phyloP scores from a whole-genome alignment of 2,113 vertebrate genomes.

The Mormoops blainvillei region DNA sequence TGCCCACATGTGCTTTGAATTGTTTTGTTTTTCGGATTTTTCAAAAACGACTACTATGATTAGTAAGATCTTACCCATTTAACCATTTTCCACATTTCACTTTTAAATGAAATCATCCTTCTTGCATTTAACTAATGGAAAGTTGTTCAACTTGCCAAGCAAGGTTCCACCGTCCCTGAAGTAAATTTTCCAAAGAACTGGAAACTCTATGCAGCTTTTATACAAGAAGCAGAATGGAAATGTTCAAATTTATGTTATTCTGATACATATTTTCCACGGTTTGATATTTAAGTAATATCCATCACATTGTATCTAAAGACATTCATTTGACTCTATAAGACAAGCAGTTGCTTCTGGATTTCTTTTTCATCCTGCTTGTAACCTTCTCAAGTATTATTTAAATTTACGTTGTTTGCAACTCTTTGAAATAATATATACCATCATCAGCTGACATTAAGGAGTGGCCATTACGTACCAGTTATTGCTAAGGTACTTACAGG shows the following conservation, averaged over 20 bases:
- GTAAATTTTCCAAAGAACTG: conserved; percentile 75
- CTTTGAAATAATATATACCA: neutral
- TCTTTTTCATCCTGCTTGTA: neutral
- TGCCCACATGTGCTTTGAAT: neutral
- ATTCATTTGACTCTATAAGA: neutral
- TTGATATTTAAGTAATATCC: conserved; percentile 23
- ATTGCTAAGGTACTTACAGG: neutral
- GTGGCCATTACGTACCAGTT: neutral
- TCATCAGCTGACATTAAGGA: neutral
- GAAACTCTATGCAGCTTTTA: conserved; percentile 65
- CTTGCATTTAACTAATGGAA: conserved; percentile 79
- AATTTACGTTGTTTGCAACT: neutral
- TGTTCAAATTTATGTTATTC: conserved; percentile 55
- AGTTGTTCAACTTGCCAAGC: conserved; percentile 77
- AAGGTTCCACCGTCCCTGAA: conserved; percentile 72
- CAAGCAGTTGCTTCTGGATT: neutral
- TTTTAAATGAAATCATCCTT: conserved; percentile 77
- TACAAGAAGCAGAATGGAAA: conserved; percentile 74
- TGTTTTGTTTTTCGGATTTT: conserved; percentile 3
- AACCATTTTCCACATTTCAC: conserved; percentile 76
- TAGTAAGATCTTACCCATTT: conserved; percentile 49
- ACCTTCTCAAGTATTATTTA: neutral
- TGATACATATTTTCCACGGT: conserved; percentile 68
- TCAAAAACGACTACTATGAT: neutral
- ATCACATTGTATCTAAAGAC: neutral